These are phyloP conservation scores for Drosophila ustulata DNA, from an alignment of 2,888 invertebrate genomes.

Conservation along the genomic window DNA sequence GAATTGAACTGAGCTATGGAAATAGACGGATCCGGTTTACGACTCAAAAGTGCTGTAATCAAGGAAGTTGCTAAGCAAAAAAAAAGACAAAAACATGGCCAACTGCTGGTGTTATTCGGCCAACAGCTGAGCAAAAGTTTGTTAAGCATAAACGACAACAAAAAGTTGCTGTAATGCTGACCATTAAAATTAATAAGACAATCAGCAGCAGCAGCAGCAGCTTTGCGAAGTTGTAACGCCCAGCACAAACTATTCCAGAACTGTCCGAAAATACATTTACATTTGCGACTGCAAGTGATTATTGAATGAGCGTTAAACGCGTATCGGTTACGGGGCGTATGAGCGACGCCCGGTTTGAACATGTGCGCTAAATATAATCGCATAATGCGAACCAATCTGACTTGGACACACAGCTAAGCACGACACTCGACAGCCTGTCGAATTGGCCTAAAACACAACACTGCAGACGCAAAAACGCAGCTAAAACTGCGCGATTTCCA, in stretches of 20 bases:
- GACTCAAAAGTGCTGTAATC: slow-evolving; percentile 61
- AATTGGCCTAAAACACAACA: not conserved
- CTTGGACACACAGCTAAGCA: slow-evolving; percentile 20
- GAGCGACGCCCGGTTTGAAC: slow-evolving; percentile 45
- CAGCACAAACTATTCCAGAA: slow-evolving; percentile 32
- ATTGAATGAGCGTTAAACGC: slow-evolving; percentile 45
- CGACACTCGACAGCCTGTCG: slow-evolving; percentile 28
- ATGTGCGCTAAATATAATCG: slow-evolving; percentile 47
- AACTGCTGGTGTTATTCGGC: slow-evolving; percentile 14
- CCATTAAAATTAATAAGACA: slow-evolving; percentile 74
- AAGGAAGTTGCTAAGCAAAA: slow-evolving; percentile 66
- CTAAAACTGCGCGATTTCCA: slow-evolving; percentile 38
- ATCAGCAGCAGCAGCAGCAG: slow-evolving; percentile 36
- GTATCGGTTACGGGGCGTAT: slow-evolving; percentile 52
- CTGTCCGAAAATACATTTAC: slow-evolving; percentile 36
- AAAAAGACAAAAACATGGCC: slow-evolving; percentile 13
- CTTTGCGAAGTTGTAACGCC: slow-evolving; percentile 31
- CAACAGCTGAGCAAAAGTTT: slow-evolving; percentile 28
- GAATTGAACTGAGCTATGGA: slow-evolving; percentile 23
- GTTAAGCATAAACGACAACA: slow-evolving; percentile 25
- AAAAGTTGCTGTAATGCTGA: slow-evolving; percentile 54
- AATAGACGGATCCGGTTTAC: slow-evolving; percentile 44
- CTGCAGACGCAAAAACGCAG: not conserved
- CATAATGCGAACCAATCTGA: slow-evolving; percentile 26
- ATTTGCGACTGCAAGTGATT: slow-evolving; percentile 44